Evolutionary conservation across 64 coral and sea anemone genomes (phyloP), one percentile per base, ranked within the genome.

Genomic region (Dendronephthya gigantea): DNA sequence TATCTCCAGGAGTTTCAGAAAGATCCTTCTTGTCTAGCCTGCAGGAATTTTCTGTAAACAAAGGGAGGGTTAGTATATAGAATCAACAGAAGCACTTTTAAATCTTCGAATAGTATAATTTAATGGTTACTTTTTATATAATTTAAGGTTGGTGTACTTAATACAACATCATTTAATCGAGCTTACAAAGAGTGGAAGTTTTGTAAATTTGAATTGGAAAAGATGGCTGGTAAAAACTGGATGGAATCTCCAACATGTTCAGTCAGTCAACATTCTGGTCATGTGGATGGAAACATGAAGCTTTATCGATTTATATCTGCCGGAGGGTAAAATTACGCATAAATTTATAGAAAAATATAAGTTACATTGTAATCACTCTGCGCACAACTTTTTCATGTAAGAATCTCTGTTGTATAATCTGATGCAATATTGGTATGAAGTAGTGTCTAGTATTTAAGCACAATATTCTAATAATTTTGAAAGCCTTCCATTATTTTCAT

Each of bases 221-320:
- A n/a, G 43, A 25, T 74, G 29, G 23, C 58, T 22, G 85, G 85
- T 1, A 28, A 59, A 13, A 58, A 83, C 30, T 89, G 55, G 82
- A 89, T 74, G 82, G 56, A 84, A 16, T 89, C 40, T 33, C 82
- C 88, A 49, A 8, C 75, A 11, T 89, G 88, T 68, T 70, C 50
- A 1, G 39, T 43, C 34, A 28, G 9, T 7, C 82, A 89, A 40
- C 88, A 89, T 68, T 89, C 82, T 48, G 82, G 33, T 13, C 88
- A 89, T 69, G 56, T 84, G 0, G 82, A 84, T 84, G 88, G 81
- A 29, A 89, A 69, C n/a, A 83, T 89, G 52, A 89, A 89, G 28
- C 37, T 79, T 49, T 82, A 88, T 49, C 31, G 68, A 51, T 88
- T 49, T 30, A 81, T 50, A 17, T 51, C 43, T 49, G 49, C 68